Base-by-base conservation (phyloP, 1,140 invertebrate species). In the Pseudomyrmex pallidus region DNA sequence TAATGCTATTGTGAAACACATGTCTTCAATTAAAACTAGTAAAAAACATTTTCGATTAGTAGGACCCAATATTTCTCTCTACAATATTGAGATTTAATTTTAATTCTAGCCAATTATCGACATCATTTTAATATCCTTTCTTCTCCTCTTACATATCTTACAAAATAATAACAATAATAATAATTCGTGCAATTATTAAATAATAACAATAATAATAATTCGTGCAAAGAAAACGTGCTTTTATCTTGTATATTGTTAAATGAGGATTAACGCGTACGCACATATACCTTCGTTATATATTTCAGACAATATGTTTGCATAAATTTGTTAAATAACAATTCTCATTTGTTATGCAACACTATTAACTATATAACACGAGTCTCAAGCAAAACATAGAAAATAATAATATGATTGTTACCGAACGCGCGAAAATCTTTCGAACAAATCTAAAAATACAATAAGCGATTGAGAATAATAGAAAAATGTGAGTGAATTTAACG, bases 51-150 rank as follows among this genome's bases (percentile, higher is more conserved):
- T 48, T 12, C 20, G 7, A 35, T 83, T 15, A 35, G 35, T 35
- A 35, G 0, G 35, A 4, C 73, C 17, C 59, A 74, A 61, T 83
- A 66, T 83, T 83, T 35, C 50, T 76, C 35, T 56, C 76, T 76
- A 64, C 35, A n/a, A n/a, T 54, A 70, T 59, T 73, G 22, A 82
- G 12, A 52, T 61, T 44, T 22, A 70, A 50, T 73, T 62, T 73
- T 67, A 5, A 67, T 1, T 77, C 22, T 44, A 67, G 25, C 50
- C 1, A 54, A 77, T 15, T 67, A 64, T 66, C 48, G 8, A 66
- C n/a, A 13, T 13, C 2, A 66, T 15, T 20, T 74, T 4, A 46
- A 50, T 70, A 48, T 77, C 46, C 56, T 77, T 67, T 20, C n/a
- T 17, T 68, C 20, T 46, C 12, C 48, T 68, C 25, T 68, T 56